Percentiles rank a stretch among this genome's conserved stretches.
These are phyloP conservation scores for Pantala flavescens DNA, from an alignment of 1,140 invertebrate genomes.

Conservation along the genomic window DNA sequence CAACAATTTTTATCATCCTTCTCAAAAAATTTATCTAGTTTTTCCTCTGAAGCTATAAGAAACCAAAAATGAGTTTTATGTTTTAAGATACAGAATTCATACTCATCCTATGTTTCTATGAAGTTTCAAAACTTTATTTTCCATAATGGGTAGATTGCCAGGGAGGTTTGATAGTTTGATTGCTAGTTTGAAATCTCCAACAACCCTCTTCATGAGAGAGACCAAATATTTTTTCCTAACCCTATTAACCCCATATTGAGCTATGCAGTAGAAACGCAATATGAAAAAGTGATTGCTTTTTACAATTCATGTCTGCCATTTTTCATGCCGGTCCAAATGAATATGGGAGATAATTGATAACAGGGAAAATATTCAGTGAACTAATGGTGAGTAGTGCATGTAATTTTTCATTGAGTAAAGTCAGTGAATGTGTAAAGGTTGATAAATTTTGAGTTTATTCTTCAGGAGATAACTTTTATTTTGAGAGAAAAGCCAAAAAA, in stretches of 20 bases:
- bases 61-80: too few species aligned
- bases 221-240: too few species aligned
- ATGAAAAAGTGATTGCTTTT: slow-evolving; percentile 18
- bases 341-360: slow-evolving; percentile 12
- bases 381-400: slow-evolving; percentile 15
- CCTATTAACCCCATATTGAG: too few species aligned
- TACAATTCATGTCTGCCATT: slow-evolving; percentile 16
- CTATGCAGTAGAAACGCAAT: too few species aligned
- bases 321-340: slow-evolving; percentile 19
- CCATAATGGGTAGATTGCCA: neutral
- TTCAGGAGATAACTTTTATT: neutral
- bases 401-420: slow-evolving; percentile 3
- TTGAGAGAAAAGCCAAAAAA: too few species aligned
- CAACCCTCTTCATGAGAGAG: too few species aligned
- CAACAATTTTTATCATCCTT: too few species aligned
- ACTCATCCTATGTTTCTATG: too few species aligned
- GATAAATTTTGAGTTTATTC: neutral
- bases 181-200: neutral
- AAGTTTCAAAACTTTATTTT: too few species aligned
- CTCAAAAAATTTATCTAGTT: too few species aligned
- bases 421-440: neutral
- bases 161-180: neutral
- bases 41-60: too few species aligned
- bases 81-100: too few species aligned
- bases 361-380: slow-evolving; percentile 12